Evolutionary conservation across 2,888 invertebrate genomes (phyloP).

Genomic region (Crematogaster levior): DNA sequence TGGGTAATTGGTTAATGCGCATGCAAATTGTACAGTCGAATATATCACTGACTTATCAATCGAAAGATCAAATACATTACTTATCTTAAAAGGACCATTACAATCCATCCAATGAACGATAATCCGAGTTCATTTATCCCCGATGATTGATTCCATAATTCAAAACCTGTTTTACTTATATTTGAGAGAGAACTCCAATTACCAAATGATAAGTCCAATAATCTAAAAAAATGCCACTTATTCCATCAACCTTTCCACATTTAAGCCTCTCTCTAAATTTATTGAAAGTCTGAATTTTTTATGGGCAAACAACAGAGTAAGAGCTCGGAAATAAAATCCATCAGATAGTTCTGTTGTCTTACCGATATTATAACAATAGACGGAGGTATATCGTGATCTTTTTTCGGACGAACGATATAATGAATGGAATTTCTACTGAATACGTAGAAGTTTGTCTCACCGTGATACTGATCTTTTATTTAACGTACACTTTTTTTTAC

Average conservation of each 20-base stretch:
- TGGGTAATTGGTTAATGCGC: neutral
- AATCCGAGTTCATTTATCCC: no score
- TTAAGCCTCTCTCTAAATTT: neutral
- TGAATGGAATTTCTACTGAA: neutral
- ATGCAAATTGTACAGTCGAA: neutral
- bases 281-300: neutral
- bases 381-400: neutral
- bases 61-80: neutral
- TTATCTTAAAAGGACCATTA: neutral
- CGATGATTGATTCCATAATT: neutral
- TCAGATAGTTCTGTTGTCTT: neutral
- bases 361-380: neutral
- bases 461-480: neutral
- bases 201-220: neutral
- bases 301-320: neutral
- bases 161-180: no score
- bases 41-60: no score
- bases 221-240: neutral
- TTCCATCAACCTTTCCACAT: neutral
- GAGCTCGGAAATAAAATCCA: neutral
- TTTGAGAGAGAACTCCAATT: neutral
- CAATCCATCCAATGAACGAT: neutral
- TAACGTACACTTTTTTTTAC: neutral
- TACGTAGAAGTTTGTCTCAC: neutral
- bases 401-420: neutral